These are phyloP conservation scores for Ichneumon xanthorius DNA, from an alignment of 2,888 invertebrate genomes.

Conservation along the genomic window DNA sequence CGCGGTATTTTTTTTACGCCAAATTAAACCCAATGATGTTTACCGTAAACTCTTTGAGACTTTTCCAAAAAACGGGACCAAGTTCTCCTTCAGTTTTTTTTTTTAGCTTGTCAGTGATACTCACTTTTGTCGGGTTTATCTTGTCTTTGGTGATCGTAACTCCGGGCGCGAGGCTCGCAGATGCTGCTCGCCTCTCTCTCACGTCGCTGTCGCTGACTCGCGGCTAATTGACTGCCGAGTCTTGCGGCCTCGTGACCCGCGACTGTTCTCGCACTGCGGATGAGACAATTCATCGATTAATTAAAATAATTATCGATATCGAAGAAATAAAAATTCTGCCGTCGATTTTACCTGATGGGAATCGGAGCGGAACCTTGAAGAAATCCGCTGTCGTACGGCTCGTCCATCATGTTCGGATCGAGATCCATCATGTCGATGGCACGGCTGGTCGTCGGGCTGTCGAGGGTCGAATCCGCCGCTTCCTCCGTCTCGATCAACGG, in stretches of 20 bases:
- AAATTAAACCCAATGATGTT: slow-evolving; percentile 28
- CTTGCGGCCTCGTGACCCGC: slow-evolving; percentile 93
- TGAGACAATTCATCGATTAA: background rate
- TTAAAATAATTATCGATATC: background rate
- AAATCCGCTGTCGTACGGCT: slow-evolving; percentile 83
- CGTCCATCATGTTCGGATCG: slow-evolving; percentile 84
- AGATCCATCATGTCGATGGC: slow-evolving; percentile 84
- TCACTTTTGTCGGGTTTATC: slow-evolving; percentile 86
- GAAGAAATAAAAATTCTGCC: background rate
- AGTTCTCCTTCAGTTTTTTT: background rate
- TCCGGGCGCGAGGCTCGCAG: slow-evolving; percentile 88
- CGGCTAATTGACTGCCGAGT: slow-evolving; percentile 87
- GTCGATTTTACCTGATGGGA: slow-evolving; percentile 79
- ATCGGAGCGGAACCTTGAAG: slow-evolving; percentile 83
- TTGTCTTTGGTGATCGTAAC: slow-evolving; percentile 88
- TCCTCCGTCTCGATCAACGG: slow-evolving; percentile 78
- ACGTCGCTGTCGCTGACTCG: slow-evolving; percentile 83
- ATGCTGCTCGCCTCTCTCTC: slow-evolving; percentile 79
- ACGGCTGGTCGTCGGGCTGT: slow-evolving; percentile 82
- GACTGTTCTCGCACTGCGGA: slow-evolving; percentile 87
- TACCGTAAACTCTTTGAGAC: slow-evolving; percentile 34
- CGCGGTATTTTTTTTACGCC: slow-evolving; percentile 20
- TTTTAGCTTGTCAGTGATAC: slow-evolving; percentile 63
- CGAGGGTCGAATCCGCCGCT: slow-evolving; percentile 77
- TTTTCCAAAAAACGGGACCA: background rate